These are phyloP conservation scores for Drosophila subsilvestris DNA, from an alignment of 2,888 invertebrate species.

Conservation along the genomic window DNA sequence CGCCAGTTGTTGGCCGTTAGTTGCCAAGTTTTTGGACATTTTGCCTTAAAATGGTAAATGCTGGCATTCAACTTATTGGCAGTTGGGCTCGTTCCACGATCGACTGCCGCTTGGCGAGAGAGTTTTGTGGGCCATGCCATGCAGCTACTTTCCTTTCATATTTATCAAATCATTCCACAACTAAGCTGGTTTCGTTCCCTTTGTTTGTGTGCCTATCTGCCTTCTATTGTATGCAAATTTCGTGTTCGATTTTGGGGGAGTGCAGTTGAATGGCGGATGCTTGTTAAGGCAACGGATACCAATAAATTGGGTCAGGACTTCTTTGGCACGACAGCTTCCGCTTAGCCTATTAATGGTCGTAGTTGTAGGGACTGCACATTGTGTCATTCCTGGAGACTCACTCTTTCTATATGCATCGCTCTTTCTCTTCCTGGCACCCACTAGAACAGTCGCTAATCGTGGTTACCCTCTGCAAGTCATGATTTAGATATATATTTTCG, in stretches of 20 bases:
- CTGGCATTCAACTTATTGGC: slow-evolving; percentile 63
- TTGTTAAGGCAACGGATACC: background rate
- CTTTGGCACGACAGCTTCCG: background rate
- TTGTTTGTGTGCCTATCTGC: slow-evolving; percentile 19
- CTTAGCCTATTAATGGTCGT: slow-evolving; percentile 19
- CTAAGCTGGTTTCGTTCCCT: slow-evolving; percentile 5
- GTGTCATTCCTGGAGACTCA: slow-evolving; percentile 10
- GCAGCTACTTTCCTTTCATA: slow-evolving; percentile 68
- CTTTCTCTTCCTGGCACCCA: slow-evolving; percentile 19
- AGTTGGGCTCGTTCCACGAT: slow-evolving; percentile 25
- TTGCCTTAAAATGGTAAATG: slow-evolving; percentile 63
- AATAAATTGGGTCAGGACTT: slow-evolving; percentile 10
- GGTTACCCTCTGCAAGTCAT: slow-evolving; percentile 15
- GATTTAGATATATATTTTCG: slow-evolving; percentile 60
- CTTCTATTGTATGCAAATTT: slow-evolving; percentile 62
- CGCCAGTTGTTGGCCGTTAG: slow-evolving; percentile 46
- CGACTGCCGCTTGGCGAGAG: slow-evolving; percentile 10
- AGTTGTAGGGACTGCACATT: background rate
- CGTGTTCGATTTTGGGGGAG: background rate
- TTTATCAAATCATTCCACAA: slow-evolving; percentile 40
- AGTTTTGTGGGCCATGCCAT: slow-evolving; percentile 42
- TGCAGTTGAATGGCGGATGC: slow-evolving; percentile 2
- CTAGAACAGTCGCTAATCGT: slow-evolving; percentile 3
- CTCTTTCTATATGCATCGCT: slow-evolving; percentile 27
- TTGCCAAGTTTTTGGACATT: slow-evolving; percentile 53